phyloP scores from a whole-genome alignment of 2,888 invertebrate species.

The Chloroclysta siterata region DNA sequence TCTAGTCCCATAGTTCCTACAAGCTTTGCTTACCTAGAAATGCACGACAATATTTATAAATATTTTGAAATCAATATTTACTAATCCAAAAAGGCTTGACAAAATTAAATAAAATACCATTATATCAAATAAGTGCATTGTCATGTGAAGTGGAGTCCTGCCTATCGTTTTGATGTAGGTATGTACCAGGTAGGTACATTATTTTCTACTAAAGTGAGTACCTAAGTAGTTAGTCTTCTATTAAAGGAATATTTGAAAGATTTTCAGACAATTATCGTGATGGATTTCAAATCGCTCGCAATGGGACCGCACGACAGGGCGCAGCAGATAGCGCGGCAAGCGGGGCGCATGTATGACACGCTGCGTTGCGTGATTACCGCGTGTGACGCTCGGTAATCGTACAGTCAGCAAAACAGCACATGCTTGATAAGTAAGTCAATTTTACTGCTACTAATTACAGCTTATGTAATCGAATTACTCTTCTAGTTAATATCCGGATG shows the following conservation, averaged over 20 bases:
- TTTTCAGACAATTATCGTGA: slow-evolving; percentile 7
- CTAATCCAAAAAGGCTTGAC: neutral
- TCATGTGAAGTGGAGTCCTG: neutral
- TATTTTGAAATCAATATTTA: neutral
- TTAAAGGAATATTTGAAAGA: neutral
- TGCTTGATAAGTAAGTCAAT: slow-evolving; percentile 16
- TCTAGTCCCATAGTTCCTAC: no score
- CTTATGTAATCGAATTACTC: no score
- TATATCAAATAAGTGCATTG: neutral
- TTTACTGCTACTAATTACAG: neutral
- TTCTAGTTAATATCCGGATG: neutral
- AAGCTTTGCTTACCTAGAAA: no score
- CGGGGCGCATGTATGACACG: slow-evolving; percentile 49
- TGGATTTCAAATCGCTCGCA: slow-evolving; percentile 26
- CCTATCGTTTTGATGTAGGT: neutral
- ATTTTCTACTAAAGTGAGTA: no score
- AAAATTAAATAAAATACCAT: neutral
- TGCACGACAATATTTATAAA: no score
- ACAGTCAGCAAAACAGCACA: slow-evolving; percentile 40
- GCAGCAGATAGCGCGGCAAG: slow-evolving; percentile 23
- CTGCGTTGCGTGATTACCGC: slow-evolving; percentile 50
- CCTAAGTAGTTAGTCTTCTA: no score
- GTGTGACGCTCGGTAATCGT: slow-evolving; percentile 38
- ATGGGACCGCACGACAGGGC: slow-evolving; percentile 26
- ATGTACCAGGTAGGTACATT: no score